Base-by-base conservation (phyloP, 1,140 invertebrate genomes). In the Pissodes strobi region DNA sequence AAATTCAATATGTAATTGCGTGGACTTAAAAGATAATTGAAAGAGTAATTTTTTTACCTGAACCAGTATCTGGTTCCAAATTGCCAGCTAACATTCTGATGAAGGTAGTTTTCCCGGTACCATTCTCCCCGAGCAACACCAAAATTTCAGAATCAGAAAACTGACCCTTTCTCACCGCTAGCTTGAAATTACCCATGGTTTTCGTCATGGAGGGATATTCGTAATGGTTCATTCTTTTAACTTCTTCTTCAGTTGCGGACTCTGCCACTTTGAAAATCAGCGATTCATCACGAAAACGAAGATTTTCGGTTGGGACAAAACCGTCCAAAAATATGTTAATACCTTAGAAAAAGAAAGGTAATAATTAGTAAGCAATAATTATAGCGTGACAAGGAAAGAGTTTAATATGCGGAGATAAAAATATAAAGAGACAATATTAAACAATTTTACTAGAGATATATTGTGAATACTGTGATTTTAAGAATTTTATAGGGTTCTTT, bases 311-410 rank as follows among this genome's bases (percentile, higher is more conserved):
- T 38, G 97, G 97, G 2, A 99, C 95, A 84, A 98, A 99, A 38
- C 98, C 98, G 82, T 99, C 98, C 65, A 99, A 85, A 81, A 99
- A 99, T 75, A 99, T 99, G 79, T 99, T 99, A 74, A 99, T 99
- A 74, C 93, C 90, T 90, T 70, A 25, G 74, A 73, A 43, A 21
- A 57, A 41, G 34, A n/a, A 41, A 12, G 17, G 12, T 51, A 52
- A n/a, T n/a, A n/a, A 6, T 9, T 27, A 56, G 22, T 37, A 8
- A 23, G 18, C 13, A 15, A 23, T 18, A 52, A 52, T 52, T 49
- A 6, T 49, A 49, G 21, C 4, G 6, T 18, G 6, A 49, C 9
- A 13, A 5, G 13, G 2, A 37, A 46, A 19, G 66, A 49, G 3
- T 17, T 8, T 49, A 43, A 13, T 13, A 6, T 6, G 4, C 5